Base-by-base conservation (phyloP, 2,888 invertebrate species). In the Cecidostiba fungosa region DNA sequence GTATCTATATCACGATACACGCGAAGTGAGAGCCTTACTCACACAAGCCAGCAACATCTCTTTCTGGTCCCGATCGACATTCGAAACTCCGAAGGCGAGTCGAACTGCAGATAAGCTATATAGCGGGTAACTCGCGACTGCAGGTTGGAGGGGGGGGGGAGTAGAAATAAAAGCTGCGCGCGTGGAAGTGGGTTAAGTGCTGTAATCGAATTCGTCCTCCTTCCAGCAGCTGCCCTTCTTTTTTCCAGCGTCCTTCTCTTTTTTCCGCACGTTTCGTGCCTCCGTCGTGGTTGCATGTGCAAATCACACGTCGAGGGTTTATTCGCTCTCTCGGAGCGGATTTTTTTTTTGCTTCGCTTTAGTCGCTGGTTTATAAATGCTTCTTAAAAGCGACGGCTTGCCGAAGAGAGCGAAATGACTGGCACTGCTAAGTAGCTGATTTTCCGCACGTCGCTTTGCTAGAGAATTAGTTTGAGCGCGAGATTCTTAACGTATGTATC, bases 131-230 rank as follows among this genome's bases (percentile, higher is more conserved):
- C 23, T 12, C 19, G 72, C 32, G 19, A 16, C 8, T 59, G 8
- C n/a, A 59, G 54, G n/a, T 0, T 5, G 54, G 54, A 54, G 1
- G 19, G 54, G 23, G 54, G 39, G 36, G 6, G 12, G 47, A 19
- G 32, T 39, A 66, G 76, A 74, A 82, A 82, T 82, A 82, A 82
- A 82, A 82, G 74, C 54, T 59, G 39, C 8, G 39, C 76, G 74
- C 50, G n/a, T 23, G 76, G 47, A 85, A 85, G 76, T 85, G 29
- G 84, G 84, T 85, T 85, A 85, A 85, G 84, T 85, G 80, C 80
- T 80, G 76, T 80, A 76, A 85, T 85, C 80, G 76, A 85, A 85
- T 85, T 76, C 76, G 43, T 66, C 54, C 70, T 76, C 50, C 36
- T 36, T 36, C 10, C 69, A 72, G 23, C 16, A n/a, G 54, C n/a